phyloP scores from a whole-genome alignment of 2,797 vertebrate genomes.

The Centroberyx gerrardi region DNA sequence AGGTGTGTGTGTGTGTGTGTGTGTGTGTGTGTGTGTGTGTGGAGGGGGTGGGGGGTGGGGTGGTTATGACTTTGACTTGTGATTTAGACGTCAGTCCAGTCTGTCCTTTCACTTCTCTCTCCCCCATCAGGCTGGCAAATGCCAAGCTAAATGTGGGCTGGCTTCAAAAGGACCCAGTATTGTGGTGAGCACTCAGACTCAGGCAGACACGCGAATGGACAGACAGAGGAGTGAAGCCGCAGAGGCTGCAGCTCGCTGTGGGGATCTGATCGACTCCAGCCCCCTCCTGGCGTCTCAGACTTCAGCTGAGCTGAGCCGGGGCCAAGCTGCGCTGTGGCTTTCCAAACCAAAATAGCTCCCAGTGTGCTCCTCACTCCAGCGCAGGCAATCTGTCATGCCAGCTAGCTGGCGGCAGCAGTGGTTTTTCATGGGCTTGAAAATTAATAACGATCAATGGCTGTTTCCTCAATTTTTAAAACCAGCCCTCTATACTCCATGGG shows the following conservation, averaged over 20 bases:
- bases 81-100: constrained; percentile 45
- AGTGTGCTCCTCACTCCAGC: constrained; percentile 44
- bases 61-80: constrained; percentile 34
- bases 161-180: constrained; percentile 33
- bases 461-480: constrained; percentile 55
- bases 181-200: constrained; percentile 31
- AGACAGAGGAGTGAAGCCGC: constrained; percentile 53
- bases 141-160: constrained; percentile 53
- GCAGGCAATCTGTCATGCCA: constrained; percentile 50
- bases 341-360: constrained; percentile 62
- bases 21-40: background rate
- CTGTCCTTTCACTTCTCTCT: constrained; percentile 28
- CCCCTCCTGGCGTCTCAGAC: constrained; percentile 38
- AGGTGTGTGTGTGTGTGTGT: constrained; percentile 3
- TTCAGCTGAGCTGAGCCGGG: constrained; percentile 35
- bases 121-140: constrained; percentile 8
- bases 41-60: background rate
- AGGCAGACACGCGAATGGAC: constrained; percentile 54
- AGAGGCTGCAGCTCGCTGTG: constrained; percentile 44
- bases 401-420: constrained; percentile 27
- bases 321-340: constrained; percentile 53
- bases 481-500: constrained; percentile 42
- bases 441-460: constrained; percentile 53
- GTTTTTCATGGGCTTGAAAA: constrained; percentile 47
- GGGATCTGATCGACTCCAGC: constrained; percentile 49